Conservation (phyloP, 2,113 vertebrate genomes). For the Pungitius pungitius region DNA sequence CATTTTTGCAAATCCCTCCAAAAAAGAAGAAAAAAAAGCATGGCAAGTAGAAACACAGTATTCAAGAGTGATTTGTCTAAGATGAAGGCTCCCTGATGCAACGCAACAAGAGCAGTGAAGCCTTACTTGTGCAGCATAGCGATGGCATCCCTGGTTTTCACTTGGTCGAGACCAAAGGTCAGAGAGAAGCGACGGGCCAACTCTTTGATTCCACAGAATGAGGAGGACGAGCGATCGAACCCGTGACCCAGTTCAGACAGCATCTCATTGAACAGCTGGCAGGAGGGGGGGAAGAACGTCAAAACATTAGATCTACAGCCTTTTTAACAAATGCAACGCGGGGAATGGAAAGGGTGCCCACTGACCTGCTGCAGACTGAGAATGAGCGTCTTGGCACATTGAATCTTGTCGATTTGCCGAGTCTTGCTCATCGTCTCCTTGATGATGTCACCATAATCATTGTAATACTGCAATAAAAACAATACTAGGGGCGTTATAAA, state of each 20-base stretch:
- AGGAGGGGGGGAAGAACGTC: neutral
- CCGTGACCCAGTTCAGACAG: constrained; percentile 95
- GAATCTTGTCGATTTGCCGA: constrained; percentile 97
- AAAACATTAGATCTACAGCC: constrained; percentile 4
- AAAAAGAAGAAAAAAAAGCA: too few species aligned
- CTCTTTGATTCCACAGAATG: constrained; percentile 98
- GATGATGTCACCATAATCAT: constrained; percentile 98
- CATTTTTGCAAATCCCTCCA: constrained; percentile 28
- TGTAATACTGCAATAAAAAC: constrained; percentile 90
- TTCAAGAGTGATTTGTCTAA: constrained; percentile 45
- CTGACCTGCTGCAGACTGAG: constrained; percentile 98
- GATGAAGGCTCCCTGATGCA: constrained; percentile 37
- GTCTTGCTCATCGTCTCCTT: constrained; percentile 99
- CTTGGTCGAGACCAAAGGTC: constrained; percentile 96
- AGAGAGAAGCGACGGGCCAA: constrained; percentile 97
- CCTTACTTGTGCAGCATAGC: constrained; percentile 99
- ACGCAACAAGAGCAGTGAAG: constrained; percentile 8
- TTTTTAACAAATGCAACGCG: neutral
- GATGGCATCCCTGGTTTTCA: constrained; percentile 98
- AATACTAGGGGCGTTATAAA: neutral
- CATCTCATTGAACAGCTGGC: constrained; percentile 98
- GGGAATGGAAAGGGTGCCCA: neutral
- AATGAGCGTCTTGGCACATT: constrained; percentile 98
- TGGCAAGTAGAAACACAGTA: constrained; percentile 15
- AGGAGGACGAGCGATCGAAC: constrained; percentile 93